Evolutionary conservation across 2,888 invertebrate species (phyloP), one percentile per base, ranked within the genome.

Genomic region (Bembecia ichneumoniformis): DNA sequence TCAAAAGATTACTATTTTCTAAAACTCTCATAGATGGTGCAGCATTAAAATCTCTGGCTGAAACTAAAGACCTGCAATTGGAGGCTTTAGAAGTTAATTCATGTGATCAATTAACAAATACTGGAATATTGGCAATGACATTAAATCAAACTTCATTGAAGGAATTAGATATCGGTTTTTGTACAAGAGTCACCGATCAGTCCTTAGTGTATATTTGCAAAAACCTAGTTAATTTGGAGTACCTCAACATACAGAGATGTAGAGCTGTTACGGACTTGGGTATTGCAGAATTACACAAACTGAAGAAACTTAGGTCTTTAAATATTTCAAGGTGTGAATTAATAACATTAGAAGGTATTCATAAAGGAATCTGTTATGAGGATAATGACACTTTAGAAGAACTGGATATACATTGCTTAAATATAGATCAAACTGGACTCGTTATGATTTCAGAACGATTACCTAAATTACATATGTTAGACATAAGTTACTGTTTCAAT

Each of bases 291-390:
- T 63, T 94, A 40, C 66, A 79, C 17, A 86, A 87, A 50, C 71
- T 93, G 5, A 83, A 77, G 47, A 83, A 87, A 47, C 68, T 94
- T 4, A 88, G 84, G 58, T 76, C 77, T 14, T 66, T 94, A 46
- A 91, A 93, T 64, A 88, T 94, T 47, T 91, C 93, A 0, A 90
- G 91, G 56, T 92, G 92, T 68, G 91, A 91, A 67, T 79, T 89
- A 49, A 81, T 93, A 28, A 90, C 90, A 20, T 89, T 90, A 53
- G 82, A 82, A 43, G 92, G 92, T 0, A 75, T 93, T 34, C 81
- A 87, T 51, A 82, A 87, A 46, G 92, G 92, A 7, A 73, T 93
- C 11, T 91, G 90, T 64, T 46, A 64, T 57, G 75, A 70, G 52
- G 75, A 70, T 52, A 91, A 90, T 63, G 49, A 55, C n/a, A 72